phyloP scores from a whole-genome alignment of 2,888 invertebrate species.

The Phaedon cochleariae region DNA sequence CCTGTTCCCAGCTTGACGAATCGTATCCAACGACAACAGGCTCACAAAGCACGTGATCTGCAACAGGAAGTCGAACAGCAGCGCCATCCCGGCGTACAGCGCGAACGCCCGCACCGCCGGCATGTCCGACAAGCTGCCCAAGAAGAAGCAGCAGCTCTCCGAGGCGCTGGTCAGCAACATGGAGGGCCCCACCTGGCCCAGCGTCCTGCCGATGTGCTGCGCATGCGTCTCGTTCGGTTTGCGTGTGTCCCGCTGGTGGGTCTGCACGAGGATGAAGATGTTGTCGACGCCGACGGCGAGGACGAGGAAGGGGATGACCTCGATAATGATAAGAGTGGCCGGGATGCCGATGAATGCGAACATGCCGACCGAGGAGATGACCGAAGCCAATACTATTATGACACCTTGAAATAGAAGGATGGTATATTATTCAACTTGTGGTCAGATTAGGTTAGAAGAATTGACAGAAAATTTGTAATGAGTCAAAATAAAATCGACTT shows the following conservation, averaged over 20 bases:
- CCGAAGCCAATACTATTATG: slow-evolving; percentile 91
- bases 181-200: slow-evolving; percentile 95
- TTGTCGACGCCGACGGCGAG: slow-evolving; percentile 99
- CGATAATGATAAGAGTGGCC: slow-evolving; percentile 96
- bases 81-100: slow-evolving; percentile 94
- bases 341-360: slow-evolving; percentile 90
- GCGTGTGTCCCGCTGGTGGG: slow-evolving; percentile 82
- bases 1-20: slow-evolving; percentile 67
- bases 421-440: too few relatives aligned
- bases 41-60: slow-evolving; percentile 93
- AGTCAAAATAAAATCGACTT: too few relatives aligned
- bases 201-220: slow-evolving; percentile 87
- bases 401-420: slow-evolving; percentile 69
- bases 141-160: slow-evolving; percentile 95
- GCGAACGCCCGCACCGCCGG: slow-evolving; percentile 98
- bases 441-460: too few relatives aligned
- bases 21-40: slow-evolving; percentile 84
- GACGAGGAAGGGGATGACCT: slow-evolving; percentile 98
- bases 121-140: slow-evolving; percentile 90
- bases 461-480: too few relatives aligned
- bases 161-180: slow-evolving; percentile 95
- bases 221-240: slow-evolving; percentile 80
- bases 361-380: slow-evolving; percentile 90
- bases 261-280: slow-evolving; percentile 97
- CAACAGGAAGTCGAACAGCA: slow-evolving; percentile 92